These are phyloP conservation scores for Leptinotarsa peninsularis DNA, from an alignment of 2,888 invertebrate genomes.

Conservation along the genomic window DNA sequence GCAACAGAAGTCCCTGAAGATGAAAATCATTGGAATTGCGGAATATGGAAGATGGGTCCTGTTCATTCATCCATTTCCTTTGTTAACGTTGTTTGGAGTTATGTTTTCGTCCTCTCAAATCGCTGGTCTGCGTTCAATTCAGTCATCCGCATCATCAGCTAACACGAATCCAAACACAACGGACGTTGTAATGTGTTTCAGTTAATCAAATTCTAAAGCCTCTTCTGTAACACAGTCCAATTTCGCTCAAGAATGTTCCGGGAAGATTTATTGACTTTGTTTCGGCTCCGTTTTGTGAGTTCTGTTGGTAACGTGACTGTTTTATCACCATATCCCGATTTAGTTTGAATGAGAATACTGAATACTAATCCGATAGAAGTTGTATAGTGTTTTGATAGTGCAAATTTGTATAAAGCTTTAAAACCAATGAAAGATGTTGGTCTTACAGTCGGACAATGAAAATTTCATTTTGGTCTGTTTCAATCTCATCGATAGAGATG, in stretches of 20 bases:
- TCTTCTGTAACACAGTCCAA: neutral
- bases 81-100: neutral
- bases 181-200: neutral
- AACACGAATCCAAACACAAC: neutral
- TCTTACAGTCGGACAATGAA: too few species aligned
- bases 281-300: neutral
- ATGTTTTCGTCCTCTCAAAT: neutral
- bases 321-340: neutral
- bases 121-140: neutral
- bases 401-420: too few species aligned
- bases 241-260: neutral
- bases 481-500: too few species aligned
- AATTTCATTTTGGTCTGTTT: too few species aligned
- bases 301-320: neutral
- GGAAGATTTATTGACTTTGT: neutral
- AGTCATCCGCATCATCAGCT: neutral
- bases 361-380: too few species aligned
- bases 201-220: constrained; percentile 4
- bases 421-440: too few species aligned
- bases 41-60: too few species aligned
- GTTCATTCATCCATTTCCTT: too few species aligned
- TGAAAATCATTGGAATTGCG: too few species aligned
- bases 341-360: neutral
- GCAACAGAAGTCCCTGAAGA: too few species aligned
- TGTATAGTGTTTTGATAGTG: too few species aligned